Base-by-base conservation (phyloP, 2,113 vertebrate genomes). In the Irena cyanogastra region DNA sequence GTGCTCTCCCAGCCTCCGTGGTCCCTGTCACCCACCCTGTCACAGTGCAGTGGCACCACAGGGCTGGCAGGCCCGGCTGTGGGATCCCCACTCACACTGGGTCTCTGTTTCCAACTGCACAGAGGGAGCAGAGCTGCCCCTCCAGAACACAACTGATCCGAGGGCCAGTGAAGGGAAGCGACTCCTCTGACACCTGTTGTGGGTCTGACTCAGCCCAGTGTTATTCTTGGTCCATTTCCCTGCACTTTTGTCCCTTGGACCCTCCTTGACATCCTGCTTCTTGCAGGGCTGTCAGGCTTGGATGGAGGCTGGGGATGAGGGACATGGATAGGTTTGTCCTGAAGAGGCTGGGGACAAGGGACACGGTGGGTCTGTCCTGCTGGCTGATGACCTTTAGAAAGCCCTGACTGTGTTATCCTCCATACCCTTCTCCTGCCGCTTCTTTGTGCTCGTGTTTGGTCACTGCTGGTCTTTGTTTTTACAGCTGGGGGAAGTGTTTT, bases 401-500 rank as follows among this genome's bases (percentile, higher is more conserved):
- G 84, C 93, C 52, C 57, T 8, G 68, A 3, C 93, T 8, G 16
- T 47, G 50, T 91, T 91, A 22, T 50, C 78, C 89, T 82, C 65
- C 9, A 6, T 69, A 77, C 87, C 50, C 61, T 96, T 89, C 85
- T 70, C 54, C 11, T 33, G 77, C 91, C 35, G 35, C 78, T 95
- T 70, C 94, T 94, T 95, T 94, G 93, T 91, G 88, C 60, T 95
- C 28, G 17, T 92, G 95, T 96, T 97, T 97, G 93, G 84, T 84
- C 93, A 52, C 65, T 10, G 60, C 79, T 59, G 71, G 64, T 64
- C 63, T 90, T 96, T 97, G 97, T 97, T 97, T 97, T 97, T 84
- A 94, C 96, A 97, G 97, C 97, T 97, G 97, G 83, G 84, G 93
- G 94, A 95, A 96, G 94, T 95, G 95, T 95, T 96, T 96, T 87